phyloP scores from a whole-genome alignment of 2,888 invertebrate genomes.

The Elegia similella region DNA sequence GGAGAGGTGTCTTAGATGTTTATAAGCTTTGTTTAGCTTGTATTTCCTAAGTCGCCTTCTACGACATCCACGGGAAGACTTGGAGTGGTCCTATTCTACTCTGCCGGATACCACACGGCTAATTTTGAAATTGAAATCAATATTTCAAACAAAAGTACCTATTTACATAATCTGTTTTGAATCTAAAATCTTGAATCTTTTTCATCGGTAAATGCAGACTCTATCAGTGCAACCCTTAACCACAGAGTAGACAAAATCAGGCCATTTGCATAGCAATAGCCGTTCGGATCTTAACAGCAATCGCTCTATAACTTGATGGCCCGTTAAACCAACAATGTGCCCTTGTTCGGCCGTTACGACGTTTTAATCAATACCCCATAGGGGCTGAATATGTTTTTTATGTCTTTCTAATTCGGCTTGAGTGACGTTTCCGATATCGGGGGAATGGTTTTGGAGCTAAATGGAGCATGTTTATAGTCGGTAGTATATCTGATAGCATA shows the following conservation, averaged over 20 bases:
- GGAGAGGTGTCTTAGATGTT: no score
- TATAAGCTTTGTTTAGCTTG: no score
- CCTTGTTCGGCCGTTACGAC: conserved; percentile 26
- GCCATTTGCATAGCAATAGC: conserved; percentile 24
- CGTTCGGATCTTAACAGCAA: conserved; percentile 23
- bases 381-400: conserved; percentile 23
- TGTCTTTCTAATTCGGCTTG: conserved; percentile 19
- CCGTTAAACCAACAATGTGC: conserved; percentile 23
- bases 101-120: no score
- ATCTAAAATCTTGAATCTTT: no score
- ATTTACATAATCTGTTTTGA: no score
- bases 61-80: no score
- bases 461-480: background rate
- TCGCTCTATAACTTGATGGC: conserved; percentile 25
- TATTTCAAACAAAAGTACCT: no score
- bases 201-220: background rate
- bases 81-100: no score
- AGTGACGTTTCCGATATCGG: conserved; percentile 23
- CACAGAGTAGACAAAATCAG: conserved; percentile 17
- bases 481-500: background rate
- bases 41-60: no score
- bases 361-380: conserved; percentile 27
- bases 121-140: no score
- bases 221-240: background rate
- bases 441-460: conserved; percentile 12